These are phyloP conservation scores for Neoascia interrupta DNA, from an alignment of 2,888 invertebrate genomes.

Conservation along the genomic window DNA sequence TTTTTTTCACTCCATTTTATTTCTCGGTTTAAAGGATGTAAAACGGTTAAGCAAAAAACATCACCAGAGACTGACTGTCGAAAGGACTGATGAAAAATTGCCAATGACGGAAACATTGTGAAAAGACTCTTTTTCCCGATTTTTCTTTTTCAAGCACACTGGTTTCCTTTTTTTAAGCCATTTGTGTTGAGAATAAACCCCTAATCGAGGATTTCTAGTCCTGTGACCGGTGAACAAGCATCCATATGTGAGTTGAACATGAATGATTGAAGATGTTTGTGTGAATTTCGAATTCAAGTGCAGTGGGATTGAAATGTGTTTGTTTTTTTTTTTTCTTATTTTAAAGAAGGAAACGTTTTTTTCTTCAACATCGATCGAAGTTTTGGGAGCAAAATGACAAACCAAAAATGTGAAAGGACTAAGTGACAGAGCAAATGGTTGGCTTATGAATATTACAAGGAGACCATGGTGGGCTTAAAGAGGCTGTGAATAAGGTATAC, in stretches of 20 bases:
- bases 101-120: conserved; percentile 24
- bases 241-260: conserved; percentile 46
- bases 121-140: conserved; percentile 16
- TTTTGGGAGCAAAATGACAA: too few relatives aligned
- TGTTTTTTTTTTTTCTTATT: not conserved
- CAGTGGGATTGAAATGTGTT: conserved; percentile 20
- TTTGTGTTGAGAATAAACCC: conserved; percentile 20
- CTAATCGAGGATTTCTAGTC: conserved; percentile 33
- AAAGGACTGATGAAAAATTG: conserved; percentile 7
- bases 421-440: too few relatives aligned
- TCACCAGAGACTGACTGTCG: conserved; percentile 16
- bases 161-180: not conserved
- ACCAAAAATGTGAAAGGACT: too few relatives aligned
- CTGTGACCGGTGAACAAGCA: conserved; percentile 39
- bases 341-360: conserved; percentile 4
- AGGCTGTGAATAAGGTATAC: too few relatives aligned
- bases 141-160: not conserved
- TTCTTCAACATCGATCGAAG: not conserved
- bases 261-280: conserved; percentile 62
- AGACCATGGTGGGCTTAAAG: too few relatives aligned
- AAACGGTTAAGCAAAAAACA: conserved; percentile 26
- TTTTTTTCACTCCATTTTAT: too few relatives aligned
- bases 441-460: conserved; percentile 4
- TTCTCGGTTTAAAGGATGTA: conserved; percentile 2
- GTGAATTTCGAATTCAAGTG: conserved; percentile 54